Evolutionary conservation across 2,888 invertebrate genomes (phyloP), one percentile per base, ranked within the genome.

Genomic region (Pinctada fucata): DNA sequence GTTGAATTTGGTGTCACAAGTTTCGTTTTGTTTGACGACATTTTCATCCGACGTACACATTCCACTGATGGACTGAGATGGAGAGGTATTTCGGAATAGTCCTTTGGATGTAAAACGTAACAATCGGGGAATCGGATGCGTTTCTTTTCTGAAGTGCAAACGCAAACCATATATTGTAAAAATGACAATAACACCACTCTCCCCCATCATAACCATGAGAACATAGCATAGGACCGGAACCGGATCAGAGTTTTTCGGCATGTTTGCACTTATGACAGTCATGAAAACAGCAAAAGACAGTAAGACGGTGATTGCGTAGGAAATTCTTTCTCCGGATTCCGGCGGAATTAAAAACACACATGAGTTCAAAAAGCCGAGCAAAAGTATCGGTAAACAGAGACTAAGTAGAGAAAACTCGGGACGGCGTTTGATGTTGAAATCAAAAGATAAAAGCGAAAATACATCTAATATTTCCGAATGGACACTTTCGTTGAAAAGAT

Each of bases 141-240:
- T 31, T 31, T 31, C 31, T 31, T 31, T 31, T 1, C 58, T 6
- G 16, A 69, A 78, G 70, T 74, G 65, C 16, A 73, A 47, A 47
- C 70, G 74, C 5, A 78, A 69, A 64, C 69, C 67, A 8, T 74
- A 2, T 10, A 78, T 70, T 8, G 74, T 64, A 31, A 66, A 52
- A 6, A 70, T 63, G 13, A 72, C 72, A 51, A 73, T 70, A 2
- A 78, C 8, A n/a, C 74, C 78, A 64, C 78, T 78, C 74, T 74
- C 73, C 2, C 48, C 31, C 70, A 78, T n/a, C 65, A 78, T 70
- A n/a, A 51, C 50, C 65, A 58, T 74, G 4, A 78, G 51, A 31
- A 74, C 47, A 48, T 78, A 78, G 58, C 69, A 74, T 4, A 78
- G 64, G 45, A 74, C 13, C 6, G 74, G 74, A 58, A 74, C 63